Percentiles rank a stretch among this genome's conserved stretches.
phyloP scores from a whole-genome alignment of 2,888 invertebrate species.

The Allophyes oxyacanthae region DNA sequence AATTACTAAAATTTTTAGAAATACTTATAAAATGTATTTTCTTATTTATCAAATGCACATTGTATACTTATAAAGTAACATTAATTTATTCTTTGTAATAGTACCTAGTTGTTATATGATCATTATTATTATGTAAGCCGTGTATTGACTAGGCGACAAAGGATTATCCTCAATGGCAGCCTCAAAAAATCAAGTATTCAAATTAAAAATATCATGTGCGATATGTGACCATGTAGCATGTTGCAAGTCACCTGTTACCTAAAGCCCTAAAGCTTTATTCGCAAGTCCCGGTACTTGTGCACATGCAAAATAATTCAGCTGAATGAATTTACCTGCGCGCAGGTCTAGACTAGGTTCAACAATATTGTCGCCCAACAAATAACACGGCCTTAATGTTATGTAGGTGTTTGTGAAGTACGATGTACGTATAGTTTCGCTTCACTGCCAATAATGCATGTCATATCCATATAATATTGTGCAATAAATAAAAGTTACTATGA shows the following conservation, averaged over 20 bases:
- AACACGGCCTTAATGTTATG: constrained; percentile 15
- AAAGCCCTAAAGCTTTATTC: not conserved
- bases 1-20: too few species aligned
- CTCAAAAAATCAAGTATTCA: too few species aligned
- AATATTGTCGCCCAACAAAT: constrained; percentile 16
- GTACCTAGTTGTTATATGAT: constrained; percentile 15
- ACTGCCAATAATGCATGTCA: constrained; percentile 48
- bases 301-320: too few species aligned
- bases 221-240: too few species aligned
- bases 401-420: constrained; percentile 33
- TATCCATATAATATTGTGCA: constrained; percentile 49
- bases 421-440: constrained; percentile 42
- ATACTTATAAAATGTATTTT: constrained; percentile 3
- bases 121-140: constrained; percentile 12
- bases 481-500: constrained; percentile 68
- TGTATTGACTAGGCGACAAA: constrained; percentile 17
- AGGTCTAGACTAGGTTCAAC: not conserved
- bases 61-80: constrained; percentile 32
- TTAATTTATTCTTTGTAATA: constrained; percentile 17
- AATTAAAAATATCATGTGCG: too few species aligned
- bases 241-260: too few species aligned
- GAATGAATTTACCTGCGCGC: too few species aligned
- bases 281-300: not conserved
- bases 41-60: constrained; percentile 30
- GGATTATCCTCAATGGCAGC: too few species aligned